Evolutionary conservation across 2,113 vertebrate genomes (phyloP).

Genomic region (Chionis minor): DNA sequence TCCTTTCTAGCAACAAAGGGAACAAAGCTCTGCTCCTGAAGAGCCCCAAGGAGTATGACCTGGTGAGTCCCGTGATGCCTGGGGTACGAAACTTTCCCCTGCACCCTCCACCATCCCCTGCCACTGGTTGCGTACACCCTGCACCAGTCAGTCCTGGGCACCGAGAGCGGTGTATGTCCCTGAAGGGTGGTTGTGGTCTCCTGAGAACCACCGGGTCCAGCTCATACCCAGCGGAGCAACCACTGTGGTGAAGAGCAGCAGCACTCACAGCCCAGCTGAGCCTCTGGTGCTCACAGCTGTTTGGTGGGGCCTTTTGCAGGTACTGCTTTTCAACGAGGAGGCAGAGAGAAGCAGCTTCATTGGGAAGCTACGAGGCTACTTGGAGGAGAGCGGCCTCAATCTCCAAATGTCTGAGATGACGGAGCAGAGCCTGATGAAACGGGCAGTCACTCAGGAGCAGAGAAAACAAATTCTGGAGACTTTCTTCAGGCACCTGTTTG

Average conservation of each 20-base stretch:
- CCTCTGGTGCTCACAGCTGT: neutral
- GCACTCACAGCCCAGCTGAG: accelerated
- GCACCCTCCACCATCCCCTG: neutral
- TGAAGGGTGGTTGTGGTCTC: neutral
- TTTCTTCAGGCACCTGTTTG: slow-evolving; percentile 93
- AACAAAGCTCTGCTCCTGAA: slow-evolving; percentile 83
- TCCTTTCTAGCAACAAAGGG: slow-evolving; percentile 80
- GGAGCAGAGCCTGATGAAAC: slow-evolving; percentile 81
- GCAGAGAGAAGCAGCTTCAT: slow-evolving; percentile 80
- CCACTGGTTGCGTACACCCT: neutral
- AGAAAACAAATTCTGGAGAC: slow-evolving; percentile 88
- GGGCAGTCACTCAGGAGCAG: slow-evolving; percentile 87
- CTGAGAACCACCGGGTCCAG: neutral
- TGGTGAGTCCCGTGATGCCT: slow-evolving; percentile 73
- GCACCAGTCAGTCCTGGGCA: neutral
- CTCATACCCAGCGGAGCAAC: accelerated
- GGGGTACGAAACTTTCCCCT: neutral
- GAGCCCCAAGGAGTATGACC: slow-evolving; percentile 92
- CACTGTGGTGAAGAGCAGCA: neutral
- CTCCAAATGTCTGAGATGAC: slow-evolving; percentile 74
- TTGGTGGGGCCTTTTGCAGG: slow-evolving; percentile 64
- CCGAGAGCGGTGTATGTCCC: neutral
- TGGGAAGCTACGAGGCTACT: slow-evolving; percentile 58
- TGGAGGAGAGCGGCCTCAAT: slow-evolving; percentile 21
- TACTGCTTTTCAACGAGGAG: slow-evolving; percentile 84